Conservation (phyloP, 2,113 vertebrate genomes). For the Nipponia nippon region DNA sequence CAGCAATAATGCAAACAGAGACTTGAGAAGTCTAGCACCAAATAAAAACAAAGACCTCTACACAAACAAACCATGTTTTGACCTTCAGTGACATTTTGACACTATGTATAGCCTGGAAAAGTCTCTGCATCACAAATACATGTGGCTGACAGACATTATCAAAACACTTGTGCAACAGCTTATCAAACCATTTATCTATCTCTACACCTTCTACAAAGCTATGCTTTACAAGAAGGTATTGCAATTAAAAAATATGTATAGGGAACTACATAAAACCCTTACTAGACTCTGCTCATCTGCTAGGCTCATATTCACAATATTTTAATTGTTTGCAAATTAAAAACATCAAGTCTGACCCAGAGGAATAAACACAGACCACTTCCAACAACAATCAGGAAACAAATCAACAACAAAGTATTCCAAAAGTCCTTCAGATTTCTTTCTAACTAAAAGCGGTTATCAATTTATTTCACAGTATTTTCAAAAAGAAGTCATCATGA, state of each 20-base stretch:
- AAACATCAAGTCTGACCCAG: not conserved
- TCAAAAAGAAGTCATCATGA: not conserved
- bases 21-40: not conserved
- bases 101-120: not conserved
- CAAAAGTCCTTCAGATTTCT: not conserved
- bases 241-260: accelerated
- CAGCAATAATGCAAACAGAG: not conserved
- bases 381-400: not conserved
- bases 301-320: not conserved
- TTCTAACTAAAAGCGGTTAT: not conserved
- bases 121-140: not conserved
- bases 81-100: not conserved
- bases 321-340: not conserved
- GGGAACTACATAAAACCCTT: not conserved
- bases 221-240: not conserved
- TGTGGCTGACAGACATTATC: not conserved
- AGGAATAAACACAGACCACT: not conserved
- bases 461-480: not conserved
- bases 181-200: not conserved
- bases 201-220: not conserved
- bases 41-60: not conserved
- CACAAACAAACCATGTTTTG: not conserved
- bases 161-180: not conserved
- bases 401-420: not conserved
- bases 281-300: not conserved